Percentiles rank a stretch among this genome's conserved stretches.
Conservation (phyloP, 2,888 invertebrate genomes). For the Gasteruption jaculator region DNA sequence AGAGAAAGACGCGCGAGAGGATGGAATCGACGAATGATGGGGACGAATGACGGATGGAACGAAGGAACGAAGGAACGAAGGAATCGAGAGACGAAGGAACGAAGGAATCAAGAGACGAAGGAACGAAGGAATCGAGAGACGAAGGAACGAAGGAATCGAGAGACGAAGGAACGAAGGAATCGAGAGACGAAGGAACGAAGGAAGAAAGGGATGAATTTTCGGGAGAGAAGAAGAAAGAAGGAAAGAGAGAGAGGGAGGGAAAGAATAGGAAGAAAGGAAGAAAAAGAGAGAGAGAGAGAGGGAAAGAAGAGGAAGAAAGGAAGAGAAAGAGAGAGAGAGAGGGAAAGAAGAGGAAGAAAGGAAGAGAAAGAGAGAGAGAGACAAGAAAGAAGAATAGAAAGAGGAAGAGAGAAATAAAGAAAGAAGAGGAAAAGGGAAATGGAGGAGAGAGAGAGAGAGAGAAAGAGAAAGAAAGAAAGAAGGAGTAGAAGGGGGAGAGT, state of each 20-base stretch:
- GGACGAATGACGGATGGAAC: constrained; percentile 23
- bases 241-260: constrained; percentile 19
- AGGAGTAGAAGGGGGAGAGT: constrained; percentile 15
- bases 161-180: constrained; percentile 21
- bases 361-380: background rate
- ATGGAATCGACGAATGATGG: constrained; percentile 21
- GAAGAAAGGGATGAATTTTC: constrained; percentile 15
- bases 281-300: constrained; percentile 32
- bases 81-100: constrained; percentile 20
- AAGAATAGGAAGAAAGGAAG: constrained; percentile 32
- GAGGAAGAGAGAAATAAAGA: background rate
- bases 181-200: constrained; percentile 19
- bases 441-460: constrained; percentile 22
- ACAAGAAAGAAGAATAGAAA: background rate
- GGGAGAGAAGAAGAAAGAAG: constrained; percentile 18
- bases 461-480: constrained; percentile 9
- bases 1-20: constrained; percentile 12
- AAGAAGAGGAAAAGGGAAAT: constrained; percentile 5
- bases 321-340: constrained; percentile 15
- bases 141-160: constrained; percentile 19
- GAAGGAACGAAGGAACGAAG: constrained; percentile 23
- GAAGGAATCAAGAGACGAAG: constrained; percentile 23
- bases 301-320: constrained; percentile 18
- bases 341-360: background rate
- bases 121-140: too few relatives aligned